A percentile compares a stretch with the other conserved stretches of the same genome.
Evolutionary conservation across 2,888 invertebrate genomes (phyloP).

Genomic region (Brachycybe producta): DNA sequence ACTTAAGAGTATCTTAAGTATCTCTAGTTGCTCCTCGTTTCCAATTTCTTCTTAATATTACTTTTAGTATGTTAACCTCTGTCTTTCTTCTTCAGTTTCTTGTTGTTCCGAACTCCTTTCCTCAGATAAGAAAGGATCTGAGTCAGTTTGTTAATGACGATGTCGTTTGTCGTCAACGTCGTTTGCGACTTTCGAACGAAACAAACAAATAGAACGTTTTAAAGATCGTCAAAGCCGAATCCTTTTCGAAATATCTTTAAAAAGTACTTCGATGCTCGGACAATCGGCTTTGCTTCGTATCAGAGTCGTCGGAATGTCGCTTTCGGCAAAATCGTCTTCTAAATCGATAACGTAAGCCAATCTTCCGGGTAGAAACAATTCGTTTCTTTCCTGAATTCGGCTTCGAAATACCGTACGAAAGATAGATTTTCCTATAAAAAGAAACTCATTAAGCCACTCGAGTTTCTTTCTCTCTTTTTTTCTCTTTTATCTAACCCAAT

Average conservation of each 20-base stretch:
- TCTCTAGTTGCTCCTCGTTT: too few relatives aligned
- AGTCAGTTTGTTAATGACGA: slow-evolving; percentile 87
- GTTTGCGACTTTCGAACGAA: slow-evolving; percentile 41
- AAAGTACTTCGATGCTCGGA: slow-evolving; percentile 50
- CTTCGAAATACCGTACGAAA: slow-evolving; percentile 46
- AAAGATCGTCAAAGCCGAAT: not conserved
- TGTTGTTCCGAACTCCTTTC: slow-evolving; percentile 65
- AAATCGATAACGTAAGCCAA: slow-evolving; percentile 98
- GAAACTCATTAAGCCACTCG: not conserved
- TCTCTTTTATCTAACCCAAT: slow-evolving; percentile 44
- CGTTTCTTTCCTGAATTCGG: slow-evolving; percentile 60
- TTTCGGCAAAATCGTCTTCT: slow-evolving; percentile 67
- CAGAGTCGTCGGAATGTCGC: slow-evolving; percentile 90
- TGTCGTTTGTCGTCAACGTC: slow-evolving; percentile 45
- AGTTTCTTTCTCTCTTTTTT: not conserved
- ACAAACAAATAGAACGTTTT: slow-evolving; percentile 14
- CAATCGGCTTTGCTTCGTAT: slow-evolving; percentile 81
- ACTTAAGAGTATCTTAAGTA: too few relatives aligned
- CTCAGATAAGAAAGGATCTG: slow-evolving; percentile 91
- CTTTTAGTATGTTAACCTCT: slow-evolving; percentile 39
- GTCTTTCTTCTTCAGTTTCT: slow-evolving; percentile 44
- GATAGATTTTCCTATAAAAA: slow-evolving; percentile 9
- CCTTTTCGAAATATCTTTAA: not conserved
- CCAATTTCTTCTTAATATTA: not conserved
- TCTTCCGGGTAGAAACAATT: slow-evolving; percentile 82